These are phyloP conservation scores for Sapayoa aenigma DNA, from an alignment of 2,113 vertebrate species.

Conservation along the genomic window DNA sequence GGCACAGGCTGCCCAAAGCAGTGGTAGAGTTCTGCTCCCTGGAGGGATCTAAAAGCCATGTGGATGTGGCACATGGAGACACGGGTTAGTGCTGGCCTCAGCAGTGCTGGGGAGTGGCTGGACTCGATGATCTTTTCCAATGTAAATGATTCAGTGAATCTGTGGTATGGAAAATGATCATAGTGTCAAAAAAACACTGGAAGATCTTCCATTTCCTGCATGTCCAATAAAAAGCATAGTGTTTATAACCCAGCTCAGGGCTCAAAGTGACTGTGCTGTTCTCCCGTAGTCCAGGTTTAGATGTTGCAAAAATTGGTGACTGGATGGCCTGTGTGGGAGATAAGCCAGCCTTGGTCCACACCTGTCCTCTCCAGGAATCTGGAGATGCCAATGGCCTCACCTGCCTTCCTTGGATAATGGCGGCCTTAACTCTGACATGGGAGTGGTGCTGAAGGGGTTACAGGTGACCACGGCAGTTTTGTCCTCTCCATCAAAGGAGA, in stretches of 20 bases:
- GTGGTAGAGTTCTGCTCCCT: not conserved
- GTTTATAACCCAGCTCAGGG: not conserved
- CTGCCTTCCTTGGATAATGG: not conserved
- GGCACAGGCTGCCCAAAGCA: not conserved
- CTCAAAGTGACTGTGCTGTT: not conserved
- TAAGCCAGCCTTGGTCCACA: not conserved
- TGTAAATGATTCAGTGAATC: not conserved
- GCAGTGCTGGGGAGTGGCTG: not conserved
- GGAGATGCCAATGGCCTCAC: fast-evolving
- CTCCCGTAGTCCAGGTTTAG: not conserved
- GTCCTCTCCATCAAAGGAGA: not conserved
- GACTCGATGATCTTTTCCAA: not conserved
- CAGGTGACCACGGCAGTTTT: not conserved
- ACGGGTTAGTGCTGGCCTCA: not conserved
- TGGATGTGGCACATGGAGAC: not conserved
- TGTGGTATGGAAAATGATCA: not conserved
- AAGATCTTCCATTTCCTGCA: not conserved
- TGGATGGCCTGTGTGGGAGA: not conserved
- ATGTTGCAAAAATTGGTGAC: fast-evolving
- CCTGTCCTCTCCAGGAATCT: not conserved
- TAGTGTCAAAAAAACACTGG: not conserved
- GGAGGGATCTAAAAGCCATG: not conserved
- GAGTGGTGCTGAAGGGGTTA: not conserved
- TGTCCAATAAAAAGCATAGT: fast-evolving
- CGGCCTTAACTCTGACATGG: not conserved